Percentiles rank a stretch among this genome's conserved stretches.
Evolutionary conservation across 2,888 invertebrate species (phyloP).

Genomic region (Kryphioiulus occultus): DNA sequence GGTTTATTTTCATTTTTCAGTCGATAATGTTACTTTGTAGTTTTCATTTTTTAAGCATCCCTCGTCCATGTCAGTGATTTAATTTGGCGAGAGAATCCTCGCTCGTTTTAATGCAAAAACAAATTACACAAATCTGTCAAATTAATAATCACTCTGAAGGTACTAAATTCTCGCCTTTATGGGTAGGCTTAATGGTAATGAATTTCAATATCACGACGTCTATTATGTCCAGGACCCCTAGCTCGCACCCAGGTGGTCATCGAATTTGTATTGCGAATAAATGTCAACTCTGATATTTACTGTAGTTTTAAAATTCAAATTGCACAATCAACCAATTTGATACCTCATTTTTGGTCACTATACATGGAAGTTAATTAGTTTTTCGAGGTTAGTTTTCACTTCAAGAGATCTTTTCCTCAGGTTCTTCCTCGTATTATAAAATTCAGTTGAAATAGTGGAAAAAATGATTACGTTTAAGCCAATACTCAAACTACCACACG

Average conservation of each 20-base stretch:
- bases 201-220: no score
- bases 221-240: background rate
- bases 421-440: no score
- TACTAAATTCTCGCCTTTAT: background rate
- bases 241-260: background rate
- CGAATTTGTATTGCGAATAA: background rate
- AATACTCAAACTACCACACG: no score
- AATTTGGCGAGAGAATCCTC: background rate
- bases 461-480: no score
- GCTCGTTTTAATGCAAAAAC: background rate
- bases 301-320: background rate
- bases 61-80: background rate
- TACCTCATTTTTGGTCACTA: no score
- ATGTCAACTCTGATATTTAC: background rate
- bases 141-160: background rate
- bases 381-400: no score
- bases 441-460: no score
- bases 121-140: background rate
- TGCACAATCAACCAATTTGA: no score
- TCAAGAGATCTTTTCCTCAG: no score
- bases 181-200: background rate
- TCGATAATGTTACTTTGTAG: background rate
- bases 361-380: no score
- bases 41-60: background rate
- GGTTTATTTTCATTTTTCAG: background rate